phyloP scores from a whole-genome alignment of 2,888 invertebrate genomes.

The Eristalinus sepulchralis region DNA sequence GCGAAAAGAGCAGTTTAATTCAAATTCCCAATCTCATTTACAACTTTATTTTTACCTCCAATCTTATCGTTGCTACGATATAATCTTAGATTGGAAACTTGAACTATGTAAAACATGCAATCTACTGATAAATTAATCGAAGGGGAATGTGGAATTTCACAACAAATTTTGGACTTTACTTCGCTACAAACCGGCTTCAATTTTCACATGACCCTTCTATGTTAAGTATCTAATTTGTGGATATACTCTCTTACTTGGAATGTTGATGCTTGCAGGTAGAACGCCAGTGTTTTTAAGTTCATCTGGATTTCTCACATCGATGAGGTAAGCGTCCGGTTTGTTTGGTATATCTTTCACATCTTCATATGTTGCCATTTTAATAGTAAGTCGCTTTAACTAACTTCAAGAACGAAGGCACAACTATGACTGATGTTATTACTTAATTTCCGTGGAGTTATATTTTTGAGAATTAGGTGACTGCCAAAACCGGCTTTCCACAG shows the following conservation, averaged over 20 bases:
- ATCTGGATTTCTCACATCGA: slow-evolving; percentile 89
- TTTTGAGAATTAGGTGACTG: background rate
- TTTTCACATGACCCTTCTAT: background rate
- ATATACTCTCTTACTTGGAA: slow-evolving; percentile 84
- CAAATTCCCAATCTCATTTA: background rate
- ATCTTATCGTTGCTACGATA: background rate
- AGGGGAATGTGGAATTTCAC: background rate
- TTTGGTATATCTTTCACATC: slow-evolving; percentile 82
- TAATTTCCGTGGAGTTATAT: background rate
- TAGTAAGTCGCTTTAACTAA: background rate
- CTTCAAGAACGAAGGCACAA: background rate
- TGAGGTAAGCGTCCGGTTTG: slow-evolving; percentile 82
- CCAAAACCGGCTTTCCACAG: background rate
- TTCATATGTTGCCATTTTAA: slow-evolving; percentile 79
- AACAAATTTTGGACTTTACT: background rate
- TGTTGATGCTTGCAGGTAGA: slow-evolving; percentile 88
- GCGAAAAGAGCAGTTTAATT: background rate
- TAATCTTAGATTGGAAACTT: background rate
- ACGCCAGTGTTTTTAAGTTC: slow-evolving; percentile 87
- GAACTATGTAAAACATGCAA: too few relatives aligned
- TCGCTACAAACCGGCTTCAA: background rate
- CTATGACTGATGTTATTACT: background rate
- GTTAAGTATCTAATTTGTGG: background rate
- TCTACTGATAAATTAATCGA: background rate
- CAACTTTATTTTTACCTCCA: background rate